These are phyloP conservation scores for Lepidotrigona ventralis DNA, from an alignment of 1,140 invertebrate species.

Conservation along the genomic window DNA sequence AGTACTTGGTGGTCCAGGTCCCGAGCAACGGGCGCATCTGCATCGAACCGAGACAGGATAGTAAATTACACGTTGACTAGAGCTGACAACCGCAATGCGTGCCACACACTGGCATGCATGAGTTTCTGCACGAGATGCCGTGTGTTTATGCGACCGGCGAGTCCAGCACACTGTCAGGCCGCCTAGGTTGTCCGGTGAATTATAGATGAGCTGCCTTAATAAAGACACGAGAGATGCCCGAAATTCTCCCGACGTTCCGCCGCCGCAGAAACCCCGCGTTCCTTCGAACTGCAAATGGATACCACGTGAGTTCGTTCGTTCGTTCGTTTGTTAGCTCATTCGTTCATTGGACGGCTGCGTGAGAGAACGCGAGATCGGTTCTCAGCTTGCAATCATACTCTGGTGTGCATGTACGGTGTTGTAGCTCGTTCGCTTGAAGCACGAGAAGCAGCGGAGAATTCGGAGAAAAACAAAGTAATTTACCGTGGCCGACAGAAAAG, in stretches of 20 bases:
- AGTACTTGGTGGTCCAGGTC: slow-evolving; percentile 38
- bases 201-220: slow-evolving; percentile 66
- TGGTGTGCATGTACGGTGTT: no score
- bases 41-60: slow-evolving; percentile 58
- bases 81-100: slow-evolving; percentile 71
- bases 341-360: background rate
- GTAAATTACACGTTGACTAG: slow-evolving; percentile 74
- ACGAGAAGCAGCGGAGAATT: background rate
- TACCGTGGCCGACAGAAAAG: background rate
- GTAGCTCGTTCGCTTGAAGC: slow-evolving; percentile 14
- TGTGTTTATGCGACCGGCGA: slow-evolving; percentile 65
- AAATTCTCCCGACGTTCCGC: slow-evolving; percentile 70
- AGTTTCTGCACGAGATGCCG: slow-evolving; percentile 56
- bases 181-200: slow-evolving; percentile 55
- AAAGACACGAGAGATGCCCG: slow-evolving; percentile 63
- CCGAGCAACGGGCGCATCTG: slow-evolving; percentile 60
- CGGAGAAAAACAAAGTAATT: slow-evolving; percentile 36
- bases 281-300: slow-evolving; percentile 48
- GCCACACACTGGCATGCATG: slow-evolving; percentile 45
- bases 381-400: background rate
- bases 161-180: slow-evolving; percentile 61
- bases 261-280: slow-evolving; percentile 40
- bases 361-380: background rate
- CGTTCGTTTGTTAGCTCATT: background rate
- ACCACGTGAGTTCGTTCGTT: slow-evolving; percentile 1